Conservation (phyloP, 2,113 vertebrate species). For the Falcunculus frontatus region DNA sequence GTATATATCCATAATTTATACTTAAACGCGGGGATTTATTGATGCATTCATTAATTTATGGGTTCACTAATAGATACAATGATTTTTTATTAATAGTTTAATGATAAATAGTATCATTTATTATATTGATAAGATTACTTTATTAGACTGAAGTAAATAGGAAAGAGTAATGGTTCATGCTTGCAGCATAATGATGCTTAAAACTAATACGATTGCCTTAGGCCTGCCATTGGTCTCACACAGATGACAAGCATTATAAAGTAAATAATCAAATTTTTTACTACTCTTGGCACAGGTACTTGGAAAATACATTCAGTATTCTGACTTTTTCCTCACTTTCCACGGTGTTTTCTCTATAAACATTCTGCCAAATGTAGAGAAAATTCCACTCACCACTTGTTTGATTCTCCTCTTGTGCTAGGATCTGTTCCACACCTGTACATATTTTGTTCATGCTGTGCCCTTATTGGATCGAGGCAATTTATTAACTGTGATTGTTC, state of each 20-base stretch:
- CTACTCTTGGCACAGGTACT: constrained; percentile 47
- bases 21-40: neutral
- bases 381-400: constrained; percentile 22
- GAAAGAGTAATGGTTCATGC: neutral
- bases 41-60: neutral
- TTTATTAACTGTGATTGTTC: constrained; percentile 35
- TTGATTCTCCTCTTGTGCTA: neutral
- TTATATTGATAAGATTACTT: neutral
- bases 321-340: constrained; percentile 38
- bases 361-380: constrained; percentile 42
- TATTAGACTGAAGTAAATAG: neutral
- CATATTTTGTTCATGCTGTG: neutral
- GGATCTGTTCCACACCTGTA: constrained; percentile 4
- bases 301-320: constrained; percentile 52
- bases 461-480: neutral
- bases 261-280: constrained; percentile 63
- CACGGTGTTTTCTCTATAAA: constrained; percentile 48
- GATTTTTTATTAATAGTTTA: neutral
- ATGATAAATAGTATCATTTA: neutral
- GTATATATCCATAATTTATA: neutral
- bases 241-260: constrained; percentile 29
- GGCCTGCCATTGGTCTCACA: neutral
- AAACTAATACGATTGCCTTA: neutral
- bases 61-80: neutral
- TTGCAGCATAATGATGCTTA: neutral